These are phyloP conservation scores for Chrysocyon brachyurus DNA, from an alignment of 2,797 vertebrate species.

Conservation along the genomic window DNA sequence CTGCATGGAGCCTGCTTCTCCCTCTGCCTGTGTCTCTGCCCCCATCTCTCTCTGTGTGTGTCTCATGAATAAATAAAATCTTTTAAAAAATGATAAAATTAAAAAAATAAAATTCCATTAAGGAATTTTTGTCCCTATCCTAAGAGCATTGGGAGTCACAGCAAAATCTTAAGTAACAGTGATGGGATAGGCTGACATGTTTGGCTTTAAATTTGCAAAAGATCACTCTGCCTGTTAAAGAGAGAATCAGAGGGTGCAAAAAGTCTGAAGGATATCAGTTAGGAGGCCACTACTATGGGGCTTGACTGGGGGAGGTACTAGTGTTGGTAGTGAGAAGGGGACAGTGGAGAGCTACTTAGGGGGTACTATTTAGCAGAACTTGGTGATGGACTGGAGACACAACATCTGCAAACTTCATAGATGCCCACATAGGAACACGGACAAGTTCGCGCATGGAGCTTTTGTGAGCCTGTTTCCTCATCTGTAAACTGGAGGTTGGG, in stretches of 20 bases:
- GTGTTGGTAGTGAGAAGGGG: not conserved
- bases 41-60: no score
- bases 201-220: constrained; percentile 14
- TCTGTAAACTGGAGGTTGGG: not conserved
- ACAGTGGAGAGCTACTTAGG: not conserved
- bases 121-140: not conserved
- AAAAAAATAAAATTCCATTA: not conserved
- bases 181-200: not conserved
- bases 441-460: not conserved
- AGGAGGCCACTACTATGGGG: not conserved
- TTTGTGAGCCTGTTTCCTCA: not conserved
- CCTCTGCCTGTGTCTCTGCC: no score
- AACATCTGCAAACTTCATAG: not conserved
- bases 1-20: no score
- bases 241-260: not conserved
- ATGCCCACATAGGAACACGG: not conserved
- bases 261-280: not conserved
- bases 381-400: not conserved
- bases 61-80: no score
- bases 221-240: not conserved
- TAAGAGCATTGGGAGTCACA: not conserved
- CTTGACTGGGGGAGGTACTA: not conserved
- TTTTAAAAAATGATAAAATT: no score
- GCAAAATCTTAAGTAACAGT: not conserved
- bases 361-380: constrained; percentile 43